Evolutionary conservation across 2,888 invertebrate species (phyloP), one percentile per base, ranked within the genome.

Genomic region (Ectropis crepuscularia): DNA sequence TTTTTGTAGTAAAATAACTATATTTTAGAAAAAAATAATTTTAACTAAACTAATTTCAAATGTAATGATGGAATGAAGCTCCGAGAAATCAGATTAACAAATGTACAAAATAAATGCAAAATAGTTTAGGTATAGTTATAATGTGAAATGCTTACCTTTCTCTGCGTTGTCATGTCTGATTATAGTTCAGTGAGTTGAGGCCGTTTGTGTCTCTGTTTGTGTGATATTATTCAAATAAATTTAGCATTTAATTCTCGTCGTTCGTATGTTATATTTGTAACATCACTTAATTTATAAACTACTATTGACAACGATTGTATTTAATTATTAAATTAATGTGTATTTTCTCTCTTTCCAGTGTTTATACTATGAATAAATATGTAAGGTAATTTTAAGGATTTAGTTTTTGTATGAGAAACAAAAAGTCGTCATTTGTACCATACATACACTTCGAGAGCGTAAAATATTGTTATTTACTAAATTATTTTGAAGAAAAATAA

Each of bases 401-500:
- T 89, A 89, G 88, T 88, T 90, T 92, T 91, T 90, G 86, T 90
- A 90, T 88, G 84, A 80, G 81, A 85, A 78, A 80, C 73, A 74
- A 82, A 28, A 86, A 84, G 89, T 91, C 88, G 90, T 90, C 90
- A 88, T 90, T 90, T 91, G 92, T 92, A 91, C 88, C 87, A 88
- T 88, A 77, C 57, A 80, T 82, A 77, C 57, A 80, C 83, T 83
- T 82, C 77, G 75, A 87, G 83, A 88, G 80, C 86, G 82, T 86
- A 85, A 83, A 85, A 80, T 86, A 88, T 87, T 89, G 91, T 92
- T 90, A 87, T 89, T 89, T 86, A 91, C 82, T 89, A 86, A 66
- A 90, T 88, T 90, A 90, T 91, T 92, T 92, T 90, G 80, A 85
- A 86, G 76, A 75, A 88, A 88, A 92, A 90, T 90, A 90, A 91